Base-by-base conservation (phyloP, 2,113 vertebrate genomes). In the Pelobates fuscus region DNA sequence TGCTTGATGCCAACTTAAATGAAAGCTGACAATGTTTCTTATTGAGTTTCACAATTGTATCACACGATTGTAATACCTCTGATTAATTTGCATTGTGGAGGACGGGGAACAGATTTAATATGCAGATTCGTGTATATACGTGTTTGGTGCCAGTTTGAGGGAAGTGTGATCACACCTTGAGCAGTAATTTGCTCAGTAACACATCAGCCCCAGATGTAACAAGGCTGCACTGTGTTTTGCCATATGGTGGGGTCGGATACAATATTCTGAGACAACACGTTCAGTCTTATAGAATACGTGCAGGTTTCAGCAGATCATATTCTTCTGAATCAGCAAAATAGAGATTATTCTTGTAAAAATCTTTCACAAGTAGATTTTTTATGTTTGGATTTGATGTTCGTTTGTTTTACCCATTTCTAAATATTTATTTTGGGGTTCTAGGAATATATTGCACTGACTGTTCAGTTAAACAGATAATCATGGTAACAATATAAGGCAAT, bases 41-140 rank as follows among this genome's bases (percentile, higher is more conserved):
- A 60, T 71, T 61, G 69, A 43, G 57, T 58, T 70, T 70, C 67
- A 46, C 69, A 46, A 71, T 71, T 61, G 57, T 21, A 37, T 71
- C 43, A 61, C 37, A 8, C 20, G 69, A 26, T 21, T 27, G 54
- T 43, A 60, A 41, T 61, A 44, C 59, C 54, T 24, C 10, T n/a
- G 57, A 43, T 71, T 71, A 60, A 70, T 70, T 70, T 52, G 67
- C 12, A 58, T 11, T 29, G 41, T 43, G 1, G 3, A 54, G 52
- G 54, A 24, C 17, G 21, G 14, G 2, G 67, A 44, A 54, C 67
- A 11, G 67, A 57, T 70, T 70, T 60, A 20, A 57, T 49, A 57
- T 41, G 54, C 54, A 29, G 67, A 8, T 7, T 43, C 29, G 5
- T 37, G 58, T 70, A 59, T 26, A 12, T 58, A 70, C 57, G 67